Evolutionary conservation across 2,888 invertebrate species (phyloP).

Genomic region (Philhelius pedissequus): DNA sequence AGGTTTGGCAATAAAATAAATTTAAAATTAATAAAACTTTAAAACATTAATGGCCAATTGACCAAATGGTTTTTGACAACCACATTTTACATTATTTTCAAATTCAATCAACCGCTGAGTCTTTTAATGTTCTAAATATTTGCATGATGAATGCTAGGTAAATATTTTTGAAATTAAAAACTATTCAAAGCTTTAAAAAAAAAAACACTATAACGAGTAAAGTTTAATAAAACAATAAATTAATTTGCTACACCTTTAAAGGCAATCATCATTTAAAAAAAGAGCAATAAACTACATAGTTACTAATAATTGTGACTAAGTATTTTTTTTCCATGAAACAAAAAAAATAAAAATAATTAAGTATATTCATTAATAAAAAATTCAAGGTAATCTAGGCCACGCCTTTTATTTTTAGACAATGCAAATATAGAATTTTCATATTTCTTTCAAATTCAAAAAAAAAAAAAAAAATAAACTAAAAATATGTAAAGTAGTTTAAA

Average conservation of each 20-base stretch:
- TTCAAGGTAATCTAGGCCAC: constrained; percentile 57
- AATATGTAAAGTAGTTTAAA: constrained; percentile 52
- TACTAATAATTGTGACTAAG: constrained; percentile 16
- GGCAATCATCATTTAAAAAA: constrained; percentile 11
- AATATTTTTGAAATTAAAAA: neutral
- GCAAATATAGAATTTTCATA: neutral
- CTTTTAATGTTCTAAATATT: neutral
- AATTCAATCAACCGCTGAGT: constrained; percentile 21
- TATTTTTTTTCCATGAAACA: neutral
- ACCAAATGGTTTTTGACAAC: constrained; percentile 31
- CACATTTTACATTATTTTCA: constrained; percentile 42
- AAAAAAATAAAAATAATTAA: constrained; percentile 35
- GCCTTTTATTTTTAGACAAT: constrained; percentile 21
- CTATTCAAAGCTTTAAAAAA: neutral
- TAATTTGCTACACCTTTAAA: neutral
- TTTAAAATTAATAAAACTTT: neutral
- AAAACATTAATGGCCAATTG: constrained; percentile 16
- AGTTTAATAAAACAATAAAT: neutral
- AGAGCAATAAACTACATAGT: neutral
- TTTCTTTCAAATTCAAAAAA: constrained; percentile 14
- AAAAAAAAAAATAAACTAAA: too few species aligned
- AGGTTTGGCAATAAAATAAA: neutral
- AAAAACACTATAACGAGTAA: neutral
- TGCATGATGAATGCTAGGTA: neutral
- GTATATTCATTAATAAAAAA: constrained; percentile 50